Evolutionary conservation across 2,797 vertebrate genomes (phyloP), one percentile per base, ranked within the genome.

Genomic region (Trichosurus vulpecula): DNA sequence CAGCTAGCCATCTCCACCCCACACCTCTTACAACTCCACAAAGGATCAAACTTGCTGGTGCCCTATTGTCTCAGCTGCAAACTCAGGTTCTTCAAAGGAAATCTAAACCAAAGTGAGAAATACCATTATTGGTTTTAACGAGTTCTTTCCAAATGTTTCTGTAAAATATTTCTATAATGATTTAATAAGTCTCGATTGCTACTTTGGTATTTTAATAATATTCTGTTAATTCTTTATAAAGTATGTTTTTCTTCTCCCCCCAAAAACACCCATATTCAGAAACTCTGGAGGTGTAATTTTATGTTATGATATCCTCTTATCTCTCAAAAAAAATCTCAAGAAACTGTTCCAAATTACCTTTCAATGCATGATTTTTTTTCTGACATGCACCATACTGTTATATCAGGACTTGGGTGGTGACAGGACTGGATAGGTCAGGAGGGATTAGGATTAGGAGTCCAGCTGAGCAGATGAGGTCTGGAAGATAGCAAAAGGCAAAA

Each of bases 241-340:
- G 25, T 52, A 31, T n/a, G 56, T 55, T 91, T 90, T 93, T 55
- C 94, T 94, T 94, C 22, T 96, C 27, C 9, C 54, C 19, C 55
- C 22, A 3, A 96, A 81, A 95, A 53, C 55, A 16, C 54, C 25
- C 95, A 96, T 66, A 93, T 96, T 94, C 95, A 95, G 93, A 96
- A 93, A 57, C 52, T 90, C 74, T 95, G 57, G n/a, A 29, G 90
- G 66, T 95, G 29, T 91, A 95, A 94, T n/a, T 96, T 96, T 94
- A 74, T 96, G 52, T 51, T 27, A 87, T 87, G 51, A 51, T 87
- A 87, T 87, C 4, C 31, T 66, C 57, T 93, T 96, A 94, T 95
- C 25, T 92, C 22, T 51, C 22, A 47, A 87, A 54, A 47, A 51
- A 11, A 9, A 10, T 2, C n/a, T 22, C 66, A 47, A 22, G n/a